Evolutionary conservation across 2,797 vertebrate genomes (phyloP).

Genomic region (Neopelma chrysocephalum): DNA sequence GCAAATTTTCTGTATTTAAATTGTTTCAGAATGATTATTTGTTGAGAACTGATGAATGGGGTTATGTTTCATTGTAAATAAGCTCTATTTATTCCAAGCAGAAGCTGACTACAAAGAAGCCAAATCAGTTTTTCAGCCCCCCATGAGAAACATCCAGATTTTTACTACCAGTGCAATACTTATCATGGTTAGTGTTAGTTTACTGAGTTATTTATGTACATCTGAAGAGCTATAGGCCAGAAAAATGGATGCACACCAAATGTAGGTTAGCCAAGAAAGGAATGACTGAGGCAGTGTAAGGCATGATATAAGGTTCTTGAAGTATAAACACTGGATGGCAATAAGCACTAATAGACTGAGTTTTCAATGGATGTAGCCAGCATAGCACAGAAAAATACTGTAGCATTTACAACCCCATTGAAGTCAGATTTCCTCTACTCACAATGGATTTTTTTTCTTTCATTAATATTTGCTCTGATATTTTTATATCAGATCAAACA

Average conservation of each 20-base stretch:
- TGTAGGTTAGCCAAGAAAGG: not conserved
- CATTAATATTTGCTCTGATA: not conserved
- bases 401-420: not conserved
- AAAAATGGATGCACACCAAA: not conserved
- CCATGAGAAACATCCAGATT: not conserved
- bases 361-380: not conserved
- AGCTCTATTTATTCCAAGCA: not conserved
- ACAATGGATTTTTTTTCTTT: not conserved
- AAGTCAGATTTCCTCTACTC: not conserved
- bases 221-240: not conserved
- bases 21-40: not conserved
- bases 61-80: not conserved
- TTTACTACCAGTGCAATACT: not conserved
- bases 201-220: not conserved
- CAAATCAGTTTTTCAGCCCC: not conserved
- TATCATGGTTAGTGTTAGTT: not conserved
- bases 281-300: not conserved
- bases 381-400: not conserved
- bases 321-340: not conserved
- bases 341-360: not conserved
- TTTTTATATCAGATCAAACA: not conserved
- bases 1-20: not conserved
- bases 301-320: not conserved
- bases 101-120: not conserved
- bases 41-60: not conserved